Base-by-base conservation (phyloP, 1,140 invertebrate genomes). In the Bombus superbus region DNA sequence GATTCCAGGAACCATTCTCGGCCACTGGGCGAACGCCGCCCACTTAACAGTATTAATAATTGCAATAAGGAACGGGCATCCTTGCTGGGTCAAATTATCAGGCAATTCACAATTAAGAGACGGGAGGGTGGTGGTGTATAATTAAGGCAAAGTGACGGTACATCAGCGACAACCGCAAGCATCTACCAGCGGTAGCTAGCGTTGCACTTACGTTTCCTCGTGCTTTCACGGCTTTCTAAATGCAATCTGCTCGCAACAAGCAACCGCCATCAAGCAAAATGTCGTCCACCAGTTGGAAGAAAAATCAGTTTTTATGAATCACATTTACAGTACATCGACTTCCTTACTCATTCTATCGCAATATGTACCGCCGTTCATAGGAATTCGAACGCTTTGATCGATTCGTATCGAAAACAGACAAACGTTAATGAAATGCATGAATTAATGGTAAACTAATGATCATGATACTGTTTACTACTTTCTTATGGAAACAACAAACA, bases 31-130 rank as follows among this genome's bases (percentile, higher is more conserved):
- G 59, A 76, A 81, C 47, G n/a, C 59, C 42, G 68, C 66, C 75
- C 40, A 78, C 62, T 89, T 89, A 71, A 86, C 62, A 25, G 40
- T 83, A 80, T 89, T 81, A 88, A 83, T 89, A 89, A 83, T 86
- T 81, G 53, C 66, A 64, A 59, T 86, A 86, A 89, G 72, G 79
- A 88, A 81, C 69, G 25, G 71, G 62, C 73, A 47, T 80, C 79
- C 72, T 78, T 59, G 75, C 69, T 78, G 73, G 81, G 69, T 64
- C 64, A 84, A 89, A 89, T 89, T 89, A 89, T 11, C 11, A 40
- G 66, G 86, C 80, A 87, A 89, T 89, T 81, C 62, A 40, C 80
- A 74, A 84, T 89, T 87, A 89, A 86, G 66, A n/a, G 35, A 42
- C 66, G 66, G 83, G 73, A 53, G 47, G 47, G 47, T 53, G 47